These are phyloP conservation scores for Protobothrops flavoviridis DNA, from an alignment of 2,113 vertebrate genomes.

Conservation along the genomic window DNA sequence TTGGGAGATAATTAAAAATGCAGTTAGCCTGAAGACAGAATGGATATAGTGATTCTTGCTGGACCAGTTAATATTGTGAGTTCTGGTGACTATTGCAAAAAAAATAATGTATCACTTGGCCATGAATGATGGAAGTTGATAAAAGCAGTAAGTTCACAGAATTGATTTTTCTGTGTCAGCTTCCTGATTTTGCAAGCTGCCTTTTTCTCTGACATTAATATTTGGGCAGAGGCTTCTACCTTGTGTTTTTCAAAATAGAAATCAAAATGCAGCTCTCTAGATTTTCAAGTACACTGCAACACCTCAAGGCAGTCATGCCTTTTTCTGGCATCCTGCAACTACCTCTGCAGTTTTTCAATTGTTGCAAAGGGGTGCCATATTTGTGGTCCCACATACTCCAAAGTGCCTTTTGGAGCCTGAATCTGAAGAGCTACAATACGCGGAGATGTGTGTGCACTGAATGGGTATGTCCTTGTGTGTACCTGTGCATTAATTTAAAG, in stretches of 20 bases:
- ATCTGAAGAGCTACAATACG: neutral
- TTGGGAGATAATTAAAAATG: slow-evolving; percentile 14
- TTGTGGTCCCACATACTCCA: neutral
- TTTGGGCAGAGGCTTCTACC: slow-evolving; percentile 3
- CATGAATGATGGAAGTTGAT: slow-evolving; percentile 24
- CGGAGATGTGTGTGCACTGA: neutral
- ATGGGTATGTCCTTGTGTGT: neutral
- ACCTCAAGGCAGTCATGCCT: neutral
- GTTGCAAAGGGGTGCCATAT: neutral
- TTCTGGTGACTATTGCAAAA: slow-evolving; percentile 10
- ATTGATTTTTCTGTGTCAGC: slow-evolving; percentile 29
- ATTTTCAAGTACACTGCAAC: neutral
- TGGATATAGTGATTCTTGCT: slow-evolving; percentile 8
- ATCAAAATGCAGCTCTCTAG: neutral
- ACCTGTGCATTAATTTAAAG: neutral
- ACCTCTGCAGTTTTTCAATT: neutral
- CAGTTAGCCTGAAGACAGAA: neutral
- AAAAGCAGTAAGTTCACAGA: slow-evolving; percentile 22
- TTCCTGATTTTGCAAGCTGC: neutral
- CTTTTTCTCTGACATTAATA: slow-evolving; percentile 41
- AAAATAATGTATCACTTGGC: slow-evolving; percentile 30
- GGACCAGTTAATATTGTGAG: slow-evolving; percentile 1
- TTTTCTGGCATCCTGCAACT: neutral
- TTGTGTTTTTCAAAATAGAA: neutral
- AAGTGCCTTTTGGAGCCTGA: neutral